A percentile compares a stretch with the other conserved stretches of the same genome.
phyloP scores from a whole-genome alignment of 2,797 vertebrate genomes.

The Allobates femoralis region DNA sequence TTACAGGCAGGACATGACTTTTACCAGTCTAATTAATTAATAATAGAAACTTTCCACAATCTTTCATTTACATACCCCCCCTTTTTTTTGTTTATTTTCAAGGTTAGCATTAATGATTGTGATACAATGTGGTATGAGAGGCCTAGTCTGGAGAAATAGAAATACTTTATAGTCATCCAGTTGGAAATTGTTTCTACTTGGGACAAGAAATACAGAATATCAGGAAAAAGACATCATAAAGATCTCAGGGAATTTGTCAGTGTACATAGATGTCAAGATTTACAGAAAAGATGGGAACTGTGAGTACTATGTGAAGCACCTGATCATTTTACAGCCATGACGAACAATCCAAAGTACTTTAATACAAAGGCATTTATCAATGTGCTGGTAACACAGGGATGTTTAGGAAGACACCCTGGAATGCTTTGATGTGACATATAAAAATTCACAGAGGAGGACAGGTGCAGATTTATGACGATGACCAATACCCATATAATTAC shows the following conservation, averaged over 20 bases:
- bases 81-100: too few relatives aligned
- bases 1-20: not conserved
- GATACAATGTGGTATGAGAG: not conserved
- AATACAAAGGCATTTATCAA: slow-evolving; percentile 59
- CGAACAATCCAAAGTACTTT: not conserved
- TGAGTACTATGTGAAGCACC: slow-evolving; percentile 32
- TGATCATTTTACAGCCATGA: slow-evolving; percentile 56
- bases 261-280: not conserved
- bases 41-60: not conserved
- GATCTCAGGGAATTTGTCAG: not conserved
- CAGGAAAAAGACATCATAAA: not conserved
- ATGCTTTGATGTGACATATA: slow-evolving; percentile 84
- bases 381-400: slow-evolving; percentile 42
- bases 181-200: not conserved
- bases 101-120: not conserved
- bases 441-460: slow-evolving; percentile 77
- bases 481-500: slow-evolving; percentile 82
- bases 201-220: too few relatives aligned
- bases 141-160: not conserved
- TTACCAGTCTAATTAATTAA: not conserved
- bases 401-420: slow-evolving; percentile 66
- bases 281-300: slow-evolving; percentile 12
- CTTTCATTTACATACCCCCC: too few relatives aligned
- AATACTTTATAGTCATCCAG: not conserved
- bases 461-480: slow-evolving; percentile 82